Conservation (phyloP, 1,140 invertebrate genomes). For the Macrobrachium rosenbergii region DNA sequence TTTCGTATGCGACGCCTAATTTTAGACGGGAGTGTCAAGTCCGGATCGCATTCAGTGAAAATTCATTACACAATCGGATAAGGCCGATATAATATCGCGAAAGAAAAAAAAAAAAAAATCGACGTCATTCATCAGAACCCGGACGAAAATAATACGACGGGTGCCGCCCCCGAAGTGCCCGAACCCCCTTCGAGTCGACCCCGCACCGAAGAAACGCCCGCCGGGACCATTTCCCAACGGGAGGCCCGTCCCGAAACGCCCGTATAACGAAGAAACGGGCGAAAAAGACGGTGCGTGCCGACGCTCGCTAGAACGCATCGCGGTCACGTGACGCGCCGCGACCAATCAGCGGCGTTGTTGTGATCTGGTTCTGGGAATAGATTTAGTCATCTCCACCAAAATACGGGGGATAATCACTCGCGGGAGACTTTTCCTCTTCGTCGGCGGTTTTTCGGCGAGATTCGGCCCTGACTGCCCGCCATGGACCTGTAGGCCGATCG, state of each 20-base stretch:
- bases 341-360: constrained; percentile 56
- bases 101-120: neutral
- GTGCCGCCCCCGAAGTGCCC: neutral
- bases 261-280: no score
- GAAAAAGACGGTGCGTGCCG: no score
- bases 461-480: constrained; percentile 20
- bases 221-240: no score
- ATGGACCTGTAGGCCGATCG: neutral
- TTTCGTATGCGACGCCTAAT: neutral
- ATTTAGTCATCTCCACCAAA: constrained; percentile 60
- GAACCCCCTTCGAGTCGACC: neutral
- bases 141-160: neutral
- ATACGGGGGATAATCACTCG: constrained; percentile 11
- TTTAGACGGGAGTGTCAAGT: no score
- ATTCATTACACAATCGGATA: neutral
- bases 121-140: neutral
- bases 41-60: neutral
- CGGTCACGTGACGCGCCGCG: constrained; percentile 35
- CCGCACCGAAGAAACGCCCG: no score
- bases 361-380: constrained; percentile 60
- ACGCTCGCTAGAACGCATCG: constrained; percentile 26
- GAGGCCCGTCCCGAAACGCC: no score
- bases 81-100: neutral
- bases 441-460: constrained; percentile 1
- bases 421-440: neutral